These are phyloP conservation scores for Aldabrachelys gigantea DNA, from an alignment of 2,113 vertebrate species.

Conservation along the genomic window DNA sequence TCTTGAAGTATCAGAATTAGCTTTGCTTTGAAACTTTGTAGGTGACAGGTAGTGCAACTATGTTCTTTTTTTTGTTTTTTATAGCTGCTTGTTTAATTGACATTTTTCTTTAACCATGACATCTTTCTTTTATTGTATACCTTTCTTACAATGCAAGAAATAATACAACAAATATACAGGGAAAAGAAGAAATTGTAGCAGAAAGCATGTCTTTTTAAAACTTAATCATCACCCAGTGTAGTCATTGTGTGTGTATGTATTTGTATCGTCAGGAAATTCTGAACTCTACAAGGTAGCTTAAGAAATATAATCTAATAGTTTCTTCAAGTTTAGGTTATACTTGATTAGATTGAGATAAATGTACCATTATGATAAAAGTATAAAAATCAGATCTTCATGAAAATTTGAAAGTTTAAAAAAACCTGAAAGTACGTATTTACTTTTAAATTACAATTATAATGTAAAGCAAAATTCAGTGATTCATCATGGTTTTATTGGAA, in stretches of 20 bases:
- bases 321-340: neutral
- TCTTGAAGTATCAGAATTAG: neutral
- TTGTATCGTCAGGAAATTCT: neutral
- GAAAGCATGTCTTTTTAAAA: neutral
- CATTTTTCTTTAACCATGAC: neutral
- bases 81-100: neutral
- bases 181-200: neutral
- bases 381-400: too few relatives aligned
- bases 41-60: neutral
- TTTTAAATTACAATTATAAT: too few relatives aligned
- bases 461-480: too few relatives aligned
- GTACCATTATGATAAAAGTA: neutral
- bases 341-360: neutral
- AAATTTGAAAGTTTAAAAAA: too few relatives aligned
- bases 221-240: neutral
- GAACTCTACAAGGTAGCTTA: neutral
- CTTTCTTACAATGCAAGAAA: neutral
- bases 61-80: neutral
- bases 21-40: neutral
- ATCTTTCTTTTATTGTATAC: neutral
- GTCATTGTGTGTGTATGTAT: neutral
- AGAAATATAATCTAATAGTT: neutral
- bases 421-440: too few relatives aligned
- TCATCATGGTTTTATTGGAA: too few relatives aligned
- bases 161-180: neutral